A percentile compares a stretch with the other conserved stretches of the same genome.
Conservation (phyloP, 2,113 vertebrate genomes). For the Dolichallabes microphthalmus region DNA sequence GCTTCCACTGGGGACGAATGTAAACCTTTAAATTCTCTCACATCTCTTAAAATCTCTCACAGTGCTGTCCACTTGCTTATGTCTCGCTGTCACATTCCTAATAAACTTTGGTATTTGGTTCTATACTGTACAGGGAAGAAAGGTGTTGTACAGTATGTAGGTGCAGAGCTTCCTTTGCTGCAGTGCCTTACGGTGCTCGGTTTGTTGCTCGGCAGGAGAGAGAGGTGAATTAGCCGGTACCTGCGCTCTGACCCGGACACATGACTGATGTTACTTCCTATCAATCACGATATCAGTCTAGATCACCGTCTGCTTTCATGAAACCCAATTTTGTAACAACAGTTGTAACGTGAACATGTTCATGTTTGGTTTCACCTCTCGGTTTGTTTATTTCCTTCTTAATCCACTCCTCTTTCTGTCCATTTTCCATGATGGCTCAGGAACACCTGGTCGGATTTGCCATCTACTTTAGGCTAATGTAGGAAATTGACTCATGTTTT, state of each 20-base stretch:
- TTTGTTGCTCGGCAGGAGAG: background rate
- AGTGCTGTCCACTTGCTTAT: background rate
- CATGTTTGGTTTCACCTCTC: background rate
- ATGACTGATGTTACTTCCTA: background rate
- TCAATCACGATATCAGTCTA: background rate
- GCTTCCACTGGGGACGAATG: background rate
- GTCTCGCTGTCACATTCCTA: background rate
- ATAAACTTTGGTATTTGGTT: background rate
- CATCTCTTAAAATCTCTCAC: too few relatives aligned
- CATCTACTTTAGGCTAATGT: constrained; percentile 50
- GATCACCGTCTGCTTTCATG: background rate
- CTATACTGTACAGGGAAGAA: background rate
- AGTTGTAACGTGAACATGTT: background rate
- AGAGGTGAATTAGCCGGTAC: background rate
- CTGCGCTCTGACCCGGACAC: background rate
- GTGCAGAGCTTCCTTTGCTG: background rate
- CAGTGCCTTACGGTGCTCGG: background rate
- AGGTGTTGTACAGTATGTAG: background rate
- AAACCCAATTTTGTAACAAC: background rate
- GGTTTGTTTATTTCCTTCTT: constrained; percentile 7
- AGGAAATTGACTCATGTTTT: constrained; percentile 64
- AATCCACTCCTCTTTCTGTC: background rate
- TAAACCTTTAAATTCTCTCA: constrained; percentile 2
- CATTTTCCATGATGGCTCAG: constrained; percentile 34
- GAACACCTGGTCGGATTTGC: constrained; percentile 56